Base-by-base conservation (phyloP, 2,888 invertebrate species). In the Lepeophtheirus nordmannii region DNA sequence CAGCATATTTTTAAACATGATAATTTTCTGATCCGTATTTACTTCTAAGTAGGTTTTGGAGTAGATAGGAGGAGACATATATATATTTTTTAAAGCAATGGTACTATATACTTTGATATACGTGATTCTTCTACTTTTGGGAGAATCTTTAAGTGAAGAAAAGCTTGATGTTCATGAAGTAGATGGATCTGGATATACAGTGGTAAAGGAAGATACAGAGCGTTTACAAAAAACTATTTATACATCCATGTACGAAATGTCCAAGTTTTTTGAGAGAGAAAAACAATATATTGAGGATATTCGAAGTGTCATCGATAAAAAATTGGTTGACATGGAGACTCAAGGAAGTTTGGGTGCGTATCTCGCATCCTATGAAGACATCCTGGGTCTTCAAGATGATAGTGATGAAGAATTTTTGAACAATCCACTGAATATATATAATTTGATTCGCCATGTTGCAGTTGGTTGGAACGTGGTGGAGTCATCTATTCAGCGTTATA, bases 381-480 rank as follows among this genome's bases (percentile, higher is more conserved):
- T 65, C 2, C 37, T 65, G 57, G 65, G 65, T n/a, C 56, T 20
- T 11, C 65, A 65, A 40, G 65, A 65, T n/a, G 65, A 65, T 12
- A 20, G 20, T 14, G 65, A 65, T 65, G 58, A 38, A 20, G 38
- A 30, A 10, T 58, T 65, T 58, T 17, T 65, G 30, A 20, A 58
- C 20, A 57, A 65, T 17, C 65, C 65, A 9, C 17, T 65, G 53
- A 65, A 65, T 58, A 58, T 30, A 10, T 65, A 65, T 58, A 65
- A 65, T 17, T 23, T 65, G 17, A 58, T 65, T 38, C 37, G 65
- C 20, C 65, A 65, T 58, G 65, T 65, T 17, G 65, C 65, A 12
- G 59, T 65, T 11, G 65, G 65, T 14, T 65, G 65, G 65, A 38
- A 39, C 3, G 39, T 65, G 14, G 58, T 65, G 20, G 65, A 65